A percentile compares a stretch with the other conserved stretches of the same genome.
phyloP scores from a whole-genome alignment of 2,113 vertebrate species.

The Protomyctophum bolini region DNA sequence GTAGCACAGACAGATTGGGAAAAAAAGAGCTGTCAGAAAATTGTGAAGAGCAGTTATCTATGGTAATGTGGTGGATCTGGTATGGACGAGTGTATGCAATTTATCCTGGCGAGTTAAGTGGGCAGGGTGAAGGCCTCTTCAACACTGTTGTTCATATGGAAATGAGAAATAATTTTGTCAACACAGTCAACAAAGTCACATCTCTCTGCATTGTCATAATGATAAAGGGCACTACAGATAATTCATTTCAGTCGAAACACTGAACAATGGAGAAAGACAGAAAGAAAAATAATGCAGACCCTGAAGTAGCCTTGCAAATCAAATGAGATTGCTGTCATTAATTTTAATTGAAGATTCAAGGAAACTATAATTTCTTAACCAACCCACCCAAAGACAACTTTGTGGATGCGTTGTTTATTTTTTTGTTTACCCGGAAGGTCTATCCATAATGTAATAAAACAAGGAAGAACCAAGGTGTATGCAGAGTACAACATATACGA shows the following conservation, averaged over 20 bases:
- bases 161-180: conserved; percentile 71
- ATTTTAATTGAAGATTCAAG: background rate
- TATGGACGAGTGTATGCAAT: conserved; percentile 17
- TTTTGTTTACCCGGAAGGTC: too few relatives aligned
- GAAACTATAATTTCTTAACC: background rate
- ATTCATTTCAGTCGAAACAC: conserved; percentile 63
- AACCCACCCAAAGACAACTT: too few relatives aligned
- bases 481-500: too few relatives aligned
- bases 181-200: conserved; percentile 53
- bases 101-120: conserved; percentile 52
- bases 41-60: conserved; percentile 47
- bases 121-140: conserved; percentile 60
- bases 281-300: conserved; percentile 18
- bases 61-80: conserved; percentile 46
- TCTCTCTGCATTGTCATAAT: conserved; percentile 49
- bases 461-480: too few relatives aligned
- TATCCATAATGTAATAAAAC: too few relatives aligned
- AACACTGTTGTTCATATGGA: conserved; percentile 56
- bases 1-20: conserved; percentile 39
- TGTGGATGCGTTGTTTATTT: too few relatives aligned
- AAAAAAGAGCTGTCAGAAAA: conserved; percentile 57
- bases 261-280: conserved; percentile 33
- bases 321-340: too few relatives aligned
- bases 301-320: conserved; percentile 45
- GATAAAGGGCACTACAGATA: conserved; percentile 58